These are phyloP conservation scores for Amblyjoppa fuscipennis DNA, from an alignment of 2,888 invertebrate species.

Conservation along the genomic window DNA sequence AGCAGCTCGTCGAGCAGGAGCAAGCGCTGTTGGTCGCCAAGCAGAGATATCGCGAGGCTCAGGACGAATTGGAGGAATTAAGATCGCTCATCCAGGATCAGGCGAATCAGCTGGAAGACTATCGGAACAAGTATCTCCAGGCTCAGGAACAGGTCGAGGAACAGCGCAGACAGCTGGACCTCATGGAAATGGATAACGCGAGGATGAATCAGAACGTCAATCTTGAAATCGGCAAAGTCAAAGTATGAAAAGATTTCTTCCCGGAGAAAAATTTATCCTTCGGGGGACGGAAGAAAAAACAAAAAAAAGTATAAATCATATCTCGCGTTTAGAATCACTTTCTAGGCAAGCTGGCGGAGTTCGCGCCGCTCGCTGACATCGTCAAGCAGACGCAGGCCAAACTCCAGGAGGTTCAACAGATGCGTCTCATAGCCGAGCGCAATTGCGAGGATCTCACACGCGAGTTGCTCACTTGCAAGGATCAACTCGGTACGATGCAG, in stretches of 20 bases:
- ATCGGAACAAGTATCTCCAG: conserved; percentile 88
- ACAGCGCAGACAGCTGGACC: conserved; percentile 89
- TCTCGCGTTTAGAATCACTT: conserved; percentile 86
- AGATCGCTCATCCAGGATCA: conserved; percentile 88
- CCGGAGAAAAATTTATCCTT: neutral
- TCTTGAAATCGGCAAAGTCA: conserved; percentile 90
- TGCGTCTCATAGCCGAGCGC: conserved; percentile 89
- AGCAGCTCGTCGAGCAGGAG: conserved; percentile 88
- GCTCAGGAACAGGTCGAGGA: conserved; percentile 91
- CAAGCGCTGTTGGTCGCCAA: conserved; percentile 86
- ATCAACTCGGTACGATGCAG: conserved; percentile 86
- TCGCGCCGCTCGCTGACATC: conserved; percentile 90
- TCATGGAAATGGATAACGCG: conserved; percentile 91
- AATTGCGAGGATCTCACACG: conserved; percentile 89
- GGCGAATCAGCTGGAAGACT: conserved; percentile 89
- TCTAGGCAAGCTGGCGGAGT: conserved; percentile 90
- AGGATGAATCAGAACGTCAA: conserved; percentile 91
- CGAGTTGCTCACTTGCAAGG: conserved; percentile 88
- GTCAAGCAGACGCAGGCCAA: conserved; percentile 89
- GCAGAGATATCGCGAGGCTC: conserved; percentile 87
- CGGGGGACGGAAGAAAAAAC: neutral
- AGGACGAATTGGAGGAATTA: conserved; percentile 88
- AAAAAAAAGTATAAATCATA: conserved; percentile 7
- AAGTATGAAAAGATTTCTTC: conserved; percentile 80
- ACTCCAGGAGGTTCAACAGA: conserved; percentile 89